phyloP scores from a whole-genome alignment of 2,113 vertebrate species.

The Choloepus hoffmanni region DNA sequence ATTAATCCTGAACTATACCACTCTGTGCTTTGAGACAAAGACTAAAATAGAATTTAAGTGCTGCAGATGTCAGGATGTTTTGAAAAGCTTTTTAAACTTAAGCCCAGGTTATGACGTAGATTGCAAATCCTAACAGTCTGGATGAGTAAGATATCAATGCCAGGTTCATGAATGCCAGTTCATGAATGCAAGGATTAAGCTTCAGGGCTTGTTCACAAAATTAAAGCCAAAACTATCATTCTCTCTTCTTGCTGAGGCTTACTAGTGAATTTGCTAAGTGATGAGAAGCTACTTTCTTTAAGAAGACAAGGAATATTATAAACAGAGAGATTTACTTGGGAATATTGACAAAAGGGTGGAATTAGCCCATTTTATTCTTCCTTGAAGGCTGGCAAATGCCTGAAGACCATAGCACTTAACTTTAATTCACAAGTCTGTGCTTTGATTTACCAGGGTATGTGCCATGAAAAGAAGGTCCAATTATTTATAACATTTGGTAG shows the following conservation, averaged over 20 bases:
- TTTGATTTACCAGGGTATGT: constrained; percentile 57
- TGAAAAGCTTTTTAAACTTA: constrained; percentile 81
- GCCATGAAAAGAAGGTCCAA: constrained; percentile 78
- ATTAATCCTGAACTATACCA: constrained; percentile 78
- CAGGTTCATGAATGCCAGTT: constrained; percentile 50
- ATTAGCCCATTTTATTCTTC: constrained; percentile 19
- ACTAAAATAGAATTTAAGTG: constrained; percentile 75
- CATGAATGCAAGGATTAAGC: constrained; percentile 49
- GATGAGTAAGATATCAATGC: constrained; percentile 77
- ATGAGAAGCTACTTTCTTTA: constrained; percentile 49
- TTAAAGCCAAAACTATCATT: constrained; percentile 69
- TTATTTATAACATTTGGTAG: constrained; percentile 63
- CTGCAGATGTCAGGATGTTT: constrained; percentile 70
- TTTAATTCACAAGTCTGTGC: constrained; percentile 55
- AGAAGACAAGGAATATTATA: constrained; percentile 61
- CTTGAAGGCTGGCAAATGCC: constrained; percentile 62
- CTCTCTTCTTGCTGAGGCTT: constrained; percentile 58
- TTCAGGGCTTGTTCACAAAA: constrained; percentile 71
- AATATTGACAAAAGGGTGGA: constrained; percentile 48
- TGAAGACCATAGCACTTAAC: background rate
- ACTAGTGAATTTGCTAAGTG: constrained; percentile 59
- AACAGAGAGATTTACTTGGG: constrained; percentile 59
- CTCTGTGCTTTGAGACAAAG: constrained; percentile 73
- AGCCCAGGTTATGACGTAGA: constrained; percentile 77
- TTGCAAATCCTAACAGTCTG: constrained; percentile 76